Evolutionary conservation across 1,140 invertebrate species (phyloP).

Genomic region (Radopholus similis): DNA sequence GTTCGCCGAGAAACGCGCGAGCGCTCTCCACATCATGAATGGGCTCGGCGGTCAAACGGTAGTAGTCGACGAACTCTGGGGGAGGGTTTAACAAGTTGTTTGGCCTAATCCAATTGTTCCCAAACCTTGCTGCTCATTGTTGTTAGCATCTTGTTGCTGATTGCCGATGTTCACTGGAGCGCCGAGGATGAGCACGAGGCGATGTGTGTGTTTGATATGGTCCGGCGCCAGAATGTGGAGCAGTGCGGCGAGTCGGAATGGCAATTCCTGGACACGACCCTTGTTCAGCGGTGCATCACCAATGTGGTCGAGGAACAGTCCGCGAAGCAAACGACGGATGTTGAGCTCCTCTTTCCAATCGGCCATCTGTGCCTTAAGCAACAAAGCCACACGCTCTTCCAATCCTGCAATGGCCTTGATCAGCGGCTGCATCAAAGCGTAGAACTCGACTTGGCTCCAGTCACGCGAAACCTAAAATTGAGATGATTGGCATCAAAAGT

Average conservation of each 20-base stretch:
- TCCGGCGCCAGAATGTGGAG: slow-evolving; percentile 6
- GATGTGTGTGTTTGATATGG: neutral
- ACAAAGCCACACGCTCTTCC: neutral
- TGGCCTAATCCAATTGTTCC: neutral
- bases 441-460: slow-evolving; percentile 6
- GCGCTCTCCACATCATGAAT: neutral
- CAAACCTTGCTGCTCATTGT: neutral
- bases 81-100: too few species aligned
- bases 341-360: slow-evolving; percentile 15
- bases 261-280: neutral
- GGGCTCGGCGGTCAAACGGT: too few species aligned
- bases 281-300: neutral
- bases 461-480: neutral
- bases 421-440: slow-evolving; percentile 15
- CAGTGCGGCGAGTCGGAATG: slow-evolving; percentile 23
- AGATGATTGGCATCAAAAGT: neutral
- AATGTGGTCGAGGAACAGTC: slow-evolving; percentile 12
- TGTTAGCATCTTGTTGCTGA: neutral
- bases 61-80: too few species aligned
- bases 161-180: slow-evolving; percentile 5
- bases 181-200: slow-evolving; percentile 16
- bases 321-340: slow-evolving; percentile 18
- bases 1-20: neutral
- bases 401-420: neutral
- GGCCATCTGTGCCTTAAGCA: slow-evolving; percentile 4